Evolutionary conservation across 92 coral and sea anemone genomes (phyloP).

Genomic region (Diadumene lineata): DNA sequence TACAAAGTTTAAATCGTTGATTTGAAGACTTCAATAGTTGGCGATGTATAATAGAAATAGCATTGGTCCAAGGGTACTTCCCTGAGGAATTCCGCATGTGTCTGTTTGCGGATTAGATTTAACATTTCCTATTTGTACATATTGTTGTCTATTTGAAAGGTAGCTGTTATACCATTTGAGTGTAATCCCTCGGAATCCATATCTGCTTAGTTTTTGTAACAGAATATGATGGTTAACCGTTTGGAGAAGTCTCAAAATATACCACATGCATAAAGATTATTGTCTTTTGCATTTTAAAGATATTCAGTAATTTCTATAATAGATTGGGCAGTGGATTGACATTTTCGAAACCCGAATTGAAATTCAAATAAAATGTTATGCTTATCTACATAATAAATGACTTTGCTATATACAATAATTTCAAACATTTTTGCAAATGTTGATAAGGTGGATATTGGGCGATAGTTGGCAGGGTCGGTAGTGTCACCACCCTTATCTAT

Average conservation of each 20-base stretch:
- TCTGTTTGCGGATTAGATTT: constrained; percentile 7
- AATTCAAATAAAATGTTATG: constrained; percentile 22
- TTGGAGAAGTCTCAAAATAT: constrained; percentile 43
- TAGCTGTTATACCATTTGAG: neutral
- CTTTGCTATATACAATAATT: constrained; percentile 37
- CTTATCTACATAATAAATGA: constrained; percentile 36
- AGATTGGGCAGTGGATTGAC: constrained; percentile 23
- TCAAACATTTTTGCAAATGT: constrained; percentile 42
- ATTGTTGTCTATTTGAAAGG: neutral
- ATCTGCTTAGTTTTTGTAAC: constrained; percentile 2
- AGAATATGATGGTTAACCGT: constrained; percentile 28
- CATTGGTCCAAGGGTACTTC: constrained; percentile 27
- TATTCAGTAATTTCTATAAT: constrained; percentile 24
- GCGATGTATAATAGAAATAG: constrained; percentile 32
- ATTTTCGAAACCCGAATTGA: constrained; percentile 45
- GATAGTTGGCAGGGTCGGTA: constrained; percentile 26
- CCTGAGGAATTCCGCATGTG: constrained; percentile 32
- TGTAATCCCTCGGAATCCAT: neutral
- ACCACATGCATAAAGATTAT: constrained; percentile 36
- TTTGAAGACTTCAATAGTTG: no score
- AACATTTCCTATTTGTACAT: constrained; percentile 37
- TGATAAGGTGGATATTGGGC: constrained; percentile 53
- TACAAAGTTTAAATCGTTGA: no score
- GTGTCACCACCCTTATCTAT: constrained; percentile 30
- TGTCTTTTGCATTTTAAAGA: constrained; percentile 18